Evolutionary conservation across 1,140 invertebrate species (phyloP).

Genomic region (Drosophila nannoptera): DNA sequence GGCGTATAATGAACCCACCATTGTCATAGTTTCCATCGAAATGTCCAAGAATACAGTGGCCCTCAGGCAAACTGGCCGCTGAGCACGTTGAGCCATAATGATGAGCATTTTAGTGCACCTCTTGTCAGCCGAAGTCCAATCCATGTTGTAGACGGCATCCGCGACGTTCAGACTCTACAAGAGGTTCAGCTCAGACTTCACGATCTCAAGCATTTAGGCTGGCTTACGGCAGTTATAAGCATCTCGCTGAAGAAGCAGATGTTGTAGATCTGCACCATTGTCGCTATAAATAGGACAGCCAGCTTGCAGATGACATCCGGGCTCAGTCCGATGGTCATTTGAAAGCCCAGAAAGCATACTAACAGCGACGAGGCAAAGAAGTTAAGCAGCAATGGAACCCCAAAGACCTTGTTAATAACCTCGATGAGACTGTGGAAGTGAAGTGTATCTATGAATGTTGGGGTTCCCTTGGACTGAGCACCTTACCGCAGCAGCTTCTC

Average conservation of each 20-base stretch:
- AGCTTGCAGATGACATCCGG: constrained; percentile 39
- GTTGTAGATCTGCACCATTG: constrained; percentile 41
- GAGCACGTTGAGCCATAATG: constrained; percentile 40
- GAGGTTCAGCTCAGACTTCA: neutral
- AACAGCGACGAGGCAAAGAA: constrained; percentile 54
- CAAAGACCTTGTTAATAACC: constrained; percentile 61
- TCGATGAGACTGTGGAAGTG: constrained; percentile 45
- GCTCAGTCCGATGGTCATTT: constrained; percentile 51
- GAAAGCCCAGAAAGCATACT: constrained; percentile 69
- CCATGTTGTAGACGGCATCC: constrained; percentile 48
- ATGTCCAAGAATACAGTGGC: constrained; percentile 53
- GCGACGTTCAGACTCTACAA: constrained; percentile 44
- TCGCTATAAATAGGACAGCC: constrained; percentile 37
- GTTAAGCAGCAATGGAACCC: constrained; percentile 55
- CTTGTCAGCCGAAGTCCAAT: constrained; percentile 42
- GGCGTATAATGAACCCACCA: neutral
- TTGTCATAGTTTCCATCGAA: constrained; percentile 59
- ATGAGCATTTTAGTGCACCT: constrained; percentile 55
- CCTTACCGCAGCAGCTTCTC: constrained; percentile 49
- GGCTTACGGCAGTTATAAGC: constrained; percentile 54
- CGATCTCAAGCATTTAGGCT: neutral
- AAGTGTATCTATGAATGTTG: too few species aligned
- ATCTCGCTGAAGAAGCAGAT: constrained; percentile 56
- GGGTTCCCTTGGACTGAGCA: neutral
- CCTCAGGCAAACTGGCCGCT: constrained; percentile 46